Evolutionary conservation across 1,140 invertebrate species (phyloP).

Genomic region (Nephila pilipes): DNA sequence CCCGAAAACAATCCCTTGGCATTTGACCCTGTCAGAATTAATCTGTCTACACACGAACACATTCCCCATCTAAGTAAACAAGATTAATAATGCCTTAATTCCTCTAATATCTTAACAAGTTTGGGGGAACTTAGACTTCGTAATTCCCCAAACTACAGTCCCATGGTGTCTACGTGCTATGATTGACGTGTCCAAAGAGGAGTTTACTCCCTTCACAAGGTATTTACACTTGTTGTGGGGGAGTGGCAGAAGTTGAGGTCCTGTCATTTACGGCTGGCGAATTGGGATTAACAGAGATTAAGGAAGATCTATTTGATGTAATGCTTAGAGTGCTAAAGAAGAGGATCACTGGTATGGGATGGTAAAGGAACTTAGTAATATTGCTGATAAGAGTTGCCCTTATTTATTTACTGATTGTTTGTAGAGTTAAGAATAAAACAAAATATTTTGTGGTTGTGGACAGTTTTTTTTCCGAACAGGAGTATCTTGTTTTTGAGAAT

Average conservation of each 20-base stretch:
- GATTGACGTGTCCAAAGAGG: constrained; percentile 21
- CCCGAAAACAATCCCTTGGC: not conserved
- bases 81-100: not conserved
- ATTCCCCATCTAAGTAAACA: not conserved
- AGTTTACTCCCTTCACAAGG: not conserved
- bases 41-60: not conserved
- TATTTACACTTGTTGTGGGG: not conserved
- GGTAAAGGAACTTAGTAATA: not conserved
- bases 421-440: no score
- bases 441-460: no score
- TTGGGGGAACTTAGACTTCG: not conserved
- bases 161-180: not conserved
- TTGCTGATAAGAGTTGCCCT: not conserved
- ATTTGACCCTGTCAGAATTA: not conserved
- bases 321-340: constrained; percentile 18
- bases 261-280: not conserved
- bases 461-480: no score
- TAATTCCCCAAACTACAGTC: not conserved
- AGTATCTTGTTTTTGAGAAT: no score
- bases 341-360: not conserved
- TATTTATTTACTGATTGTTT: not conserved
- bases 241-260: not conserved
- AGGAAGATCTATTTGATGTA: not conserved
- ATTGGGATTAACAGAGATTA: not conserved
- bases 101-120: constrained; percentile 38